Evolutionary conservation across 1,140 invertebrate species (phyloP).

Genomic region (Orchestia grillus): DNA sequence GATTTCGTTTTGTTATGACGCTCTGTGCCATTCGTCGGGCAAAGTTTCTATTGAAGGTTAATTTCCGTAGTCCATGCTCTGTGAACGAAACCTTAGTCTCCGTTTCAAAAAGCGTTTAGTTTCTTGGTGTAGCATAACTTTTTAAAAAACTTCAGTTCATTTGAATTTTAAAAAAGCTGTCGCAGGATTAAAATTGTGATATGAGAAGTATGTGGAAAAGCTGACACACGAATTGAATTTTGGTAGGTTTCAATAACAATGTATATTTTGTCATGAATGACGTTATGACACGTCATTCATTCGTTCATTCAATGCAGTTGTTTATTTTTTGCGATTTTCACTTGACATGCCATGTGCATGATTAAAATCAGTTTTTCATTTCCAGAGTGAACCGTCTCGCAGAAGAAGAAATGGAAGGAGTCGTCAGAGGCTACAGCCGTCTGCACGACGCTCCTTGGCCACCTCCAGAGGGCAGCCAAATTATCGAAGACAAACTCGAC

Average conservation of each 20-base stretch:
- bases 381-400: conserved; percentile 31
- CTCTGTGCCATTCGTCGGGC: neutral
- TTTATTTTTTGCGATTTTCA: too few species aligned
- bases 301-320: too few species aligned
- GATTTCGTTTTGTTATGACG: neutral
- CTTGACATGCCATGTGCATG: neutral
- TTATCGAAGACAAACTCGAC: neutral
- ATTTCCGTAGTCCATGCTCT: neutral
- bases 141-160: neutral
- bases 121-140: neutral
- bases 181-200: too few species aligned
- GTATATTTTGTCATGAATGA: too few species aligned
- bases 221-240: too few species aligned
- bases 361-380: neutral
- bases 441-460: neutral
- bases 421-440: neutral
- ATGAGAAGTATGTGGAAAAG: too few species aligned
- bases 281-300: too few species aligned
- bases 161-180: too few species aligned
- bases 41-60: neutral
- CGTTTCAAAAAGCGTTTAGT: neutral
- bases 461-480: conserved; percentile 19
- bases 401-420: conserved; percentile 31
- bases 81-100: neutral
- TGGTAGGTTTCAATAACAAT: too few species aligned